phyloP scores from a whole-genome alignment of 2,888 invertebrate species.

The Gerosis bhagava region DNA sequence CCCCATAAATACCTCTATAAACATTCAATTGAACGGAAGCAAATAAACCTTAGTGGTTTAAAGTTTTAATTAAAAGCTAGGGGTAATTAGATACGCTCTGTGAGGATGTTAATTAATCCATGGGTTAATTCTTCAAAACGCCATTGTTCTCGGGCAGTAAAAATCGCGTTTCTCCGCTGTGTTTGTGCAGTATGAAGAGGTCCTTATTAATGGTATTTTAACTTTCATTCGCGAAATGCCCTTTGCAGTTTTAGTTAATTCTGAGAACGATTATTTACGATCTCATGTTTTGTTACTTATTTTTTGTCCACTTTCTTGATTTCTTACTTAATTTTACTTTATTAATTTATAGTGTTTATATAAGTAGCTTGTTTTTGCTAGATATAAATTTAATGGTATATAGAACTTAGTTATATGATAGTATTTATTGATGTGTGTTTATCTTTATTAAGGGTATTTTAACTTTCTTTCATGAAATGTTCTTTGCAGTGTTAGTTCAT shows the following conservation, averaged over 20 bases:
- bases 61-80: conserved; percentile 74
- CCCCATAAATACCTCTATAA: conserved; percentile 29
- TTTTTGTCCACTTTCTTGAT: no score
- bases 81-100: conserved; percentile 74
- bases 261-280: no score
- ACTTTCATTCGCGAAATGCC: conserved; percentile 14
- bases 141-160: conserved; percentile 71
- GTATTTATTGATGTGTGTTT: no score
- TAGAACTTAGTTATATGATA: no score
- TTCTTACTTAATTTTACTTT: no score
- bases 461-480: no score
- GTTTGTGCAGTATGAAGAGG: conserved; percentile 34
- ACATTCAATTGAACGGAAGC: conserved; percentile 50
- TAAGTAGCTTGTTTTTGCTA: no score
- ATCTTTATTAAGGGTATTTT: no score
- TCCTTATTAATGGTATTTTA: conserved; percentile 20
- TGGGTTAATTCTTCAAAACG: conserved; percentile 74
- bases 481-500: no score
- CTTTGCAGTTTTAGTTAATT: conserved; percentile 2
- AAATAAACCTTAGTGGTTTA: conserved; percentile 68
- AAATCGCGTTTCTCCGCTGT: conserved; percentile 49
- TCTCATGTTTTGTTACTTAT: no score
- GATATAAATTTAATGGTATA: no score
- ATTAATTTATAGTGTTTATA: no score
- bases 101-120: conserved; percentile 78